Conservation (phyloP, 2,113 vertebrate species). For the Balaeniceps rex region DNA sequence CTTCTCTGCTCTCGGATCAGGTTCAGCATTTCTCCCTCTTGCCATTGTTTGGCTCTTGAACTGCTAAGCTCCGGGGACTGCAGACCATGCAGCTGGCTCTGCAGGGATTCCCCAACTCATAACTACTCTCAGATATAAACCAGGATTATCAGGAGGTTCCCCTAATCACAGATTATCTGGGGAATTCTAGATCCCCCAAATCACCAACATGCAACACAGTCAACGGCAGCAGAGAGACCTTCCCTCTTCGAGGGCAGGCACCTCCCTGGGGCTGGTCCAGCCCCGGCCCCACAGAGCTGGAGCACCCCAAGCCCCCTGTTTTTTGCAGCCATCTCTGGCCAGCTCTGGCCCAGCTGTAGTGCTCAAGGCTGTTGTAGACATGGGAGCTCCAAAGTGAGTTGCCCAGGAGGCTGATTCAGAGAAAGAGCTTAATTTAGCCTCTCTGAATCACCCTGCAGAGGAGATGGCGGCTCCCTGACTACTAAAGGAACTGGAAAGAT, state of each 20-base stretch:
- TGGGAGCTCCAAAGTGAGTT: not conserved
- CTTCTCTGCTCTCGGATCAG: not conserved
- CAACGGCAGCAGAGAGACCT: too few relatives aligned
- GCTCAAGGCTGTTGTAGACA: not conserved
- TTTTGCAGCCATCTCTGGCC: rapidly evolving
- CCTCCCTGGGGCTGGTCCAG: not conserved
- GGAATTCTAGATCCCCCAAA: not conserved
- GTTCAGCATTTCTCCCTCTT: not conserved
- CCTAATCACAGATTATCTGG: not conserved
- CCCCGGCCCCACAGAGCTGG: rapidly evolving
- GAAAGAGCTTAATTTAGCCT: conserved; percentile 1
- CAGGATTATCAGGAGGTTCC: not conserved
- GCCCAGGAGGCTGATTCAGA: conserved; percentile 10
- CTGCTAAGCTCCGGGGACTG: rapidly evolving
- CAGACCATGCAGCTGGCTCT: not conserved
- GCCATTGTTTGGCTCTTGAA: not conserved
- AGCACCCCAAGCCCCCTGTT: not conserved
- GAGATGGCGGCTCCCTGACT: not conserved
- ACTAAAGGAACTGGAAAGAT: not conserved
- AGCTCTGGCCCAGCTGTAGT: not conserved
- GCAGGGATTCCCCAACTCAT: not conserved
- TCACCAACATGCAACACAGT: rapidly evolving
- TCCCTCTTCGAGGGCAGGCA: too few relatives aligned
- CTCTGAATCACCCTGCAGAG: conserved; percentile 27
- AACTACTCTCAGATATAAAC: not conserved